A percentile compares a stretch with the other conserved stretches of the same genome.
Evolutionary conservation across 2,888 invertebrate species (phyloP).

Genomic region (Drosophila pegasa): DNA sequence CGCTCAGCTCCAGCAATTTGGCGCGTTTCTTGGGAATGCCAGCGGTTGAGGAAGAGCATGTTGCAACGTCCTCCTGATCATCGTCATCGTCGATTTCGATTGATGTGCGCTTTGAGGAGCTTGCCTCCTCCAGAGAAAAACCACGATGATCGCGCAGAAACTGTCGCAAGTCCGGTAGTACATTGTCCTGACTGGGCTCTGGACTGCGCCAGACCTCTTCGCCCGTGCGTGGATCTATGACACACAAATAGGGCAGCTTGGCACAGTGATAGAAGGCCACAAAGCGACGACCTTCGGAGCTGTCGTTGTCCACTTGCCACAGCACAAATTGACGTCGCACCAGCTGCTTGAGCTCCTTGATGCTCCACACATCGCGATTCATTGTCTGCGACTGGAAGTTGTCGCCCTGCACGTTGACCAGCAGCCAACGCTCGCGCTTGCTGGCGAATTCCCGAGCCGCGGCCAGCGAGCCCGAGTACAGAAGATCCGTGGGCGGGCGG

Average conservation of each 20-base stretch:
- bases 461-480: conserved; percentile 87
- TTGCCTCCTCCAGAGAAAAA: conserved; percentile 72
- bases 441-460: conserved; percentile 87
- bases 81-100: conserved; percentile 61
- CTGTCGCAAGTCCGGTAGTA: conserved; percentile 70
- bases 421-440: conserved; percentile 87
- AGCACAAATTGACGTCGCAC: conserved; percentile 88
- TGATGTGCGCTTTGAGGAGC: conserved; percentile 72
- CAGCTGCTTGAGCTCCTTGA: conserved; percentile 87
- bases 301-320: conserved; percentile 87
- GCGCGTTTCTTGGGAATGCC: conserved; percentile 69
- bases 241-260: conserved; percentile 88
- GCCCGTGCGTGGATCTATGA: conserved; percentile 89
- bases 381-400: conserved; percentile 89
- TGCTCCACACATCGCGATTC: conserved; percentile 90
- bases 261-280: conserved; percentile 88
- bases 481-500: conserved; percentile 88
- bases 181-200: conserved; percentile 75
- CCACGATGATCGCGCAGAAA: conserved; percentile 77
- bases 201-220: conserved; percentile 85
- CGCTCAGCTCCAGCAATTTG: conserved; percentile 80
- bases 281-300: conserved; percentile 87
- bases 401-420: conserved; percentile 90
- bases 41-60: conserved; percentile 46
- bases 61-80: conserved; percentile 51